phyloP scores from a whole-genome alignment of 2,888 invertebrate species.

The Herminia tarsipennalis region DNA sequence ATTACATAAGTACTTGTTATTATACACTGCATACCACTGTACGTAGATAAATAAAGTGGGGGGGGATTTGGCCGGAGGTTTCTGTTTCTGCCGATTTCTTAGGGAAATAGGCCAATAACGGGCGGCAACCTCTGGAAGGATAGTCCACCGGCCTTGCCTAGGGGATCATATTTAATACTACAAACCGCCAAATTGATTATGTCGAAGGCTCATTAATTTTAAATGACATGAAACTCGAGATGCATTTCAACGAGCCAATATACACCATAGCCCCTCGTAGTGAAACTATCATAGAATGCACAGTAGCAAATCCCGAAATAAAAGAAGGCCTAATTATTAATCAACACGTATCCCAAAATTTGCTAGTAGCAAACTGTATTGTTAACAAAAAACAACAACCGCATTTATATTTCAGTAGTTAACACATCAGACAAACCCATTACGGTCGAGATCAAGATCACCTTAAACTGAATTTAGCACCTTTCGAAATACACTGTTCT shows the following conservation, averaged over 20 bases:
- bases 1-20: no score
- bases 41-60: no score
- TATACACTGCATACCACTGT: no score
- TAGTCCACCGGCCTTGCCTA: no score
- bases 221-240: no score
- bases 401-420: conserved; percentile 24
- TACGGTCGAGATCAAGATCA: conserved; percentile 28
- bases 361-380: conserved; percentile 27
- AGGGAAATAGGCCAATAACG: no score
- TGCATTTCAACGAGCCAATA: conserved; percentile 22
- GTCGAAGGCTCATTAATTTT: background rate
- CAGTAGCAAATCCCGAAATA: conserved; percentile 32
- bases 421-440: conserved; percentile 19
- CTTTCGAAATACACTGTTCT: background rate
- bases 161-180: no score
- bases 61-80: no score
- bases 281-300: conserved; percentile 36
- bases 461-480: conserved; percentile 2
- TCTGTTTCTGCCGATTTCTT: no score
- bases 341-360: background rate
- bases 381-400: conserved; percentile 20
- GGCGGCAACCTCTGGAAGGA: no score
- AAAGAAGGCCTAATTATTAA: conserved; percentile 17
- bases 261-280: conserved; percentile 29
- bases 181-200: conserved; percentile 29